phyloP scores from a whole-genome alignment of 37 sponge, comb jelly and placozoan species.

The Oopsacas minuta region DNA sequence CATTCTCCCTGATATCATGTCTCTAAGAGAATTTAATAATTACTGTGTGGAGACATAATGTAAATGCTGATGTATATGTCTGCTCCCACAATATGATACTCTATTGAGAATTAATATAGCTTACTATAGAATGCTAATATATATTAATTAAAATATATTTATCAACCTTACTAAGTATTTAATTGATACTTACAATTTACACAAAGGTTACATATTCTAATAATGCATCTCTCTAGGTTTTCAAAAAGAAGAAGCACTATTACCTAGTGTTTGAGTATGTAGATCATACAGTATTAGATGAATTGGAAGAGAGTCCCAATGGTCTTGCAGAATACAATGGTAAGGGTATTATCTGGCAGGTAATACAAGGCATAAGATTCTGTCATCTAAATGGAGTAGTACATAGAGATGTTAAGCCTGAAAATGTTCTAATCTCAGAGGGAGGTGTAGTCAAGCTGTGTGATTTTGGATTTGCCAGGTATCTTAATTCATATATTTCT shows the following conservation, averaged over 20 bases:
- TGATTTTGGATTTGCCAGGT: constrained; percentile 95
- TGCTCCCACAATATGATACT: not conserved
- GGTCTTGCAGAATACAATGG: constrained; percentile 64
- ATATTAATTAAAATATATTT: not conserved
- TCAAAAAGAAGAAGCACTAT: constrained; percentile 78
- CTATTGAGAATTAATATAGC: not conserved
- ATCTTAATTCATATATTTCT: not conserved
- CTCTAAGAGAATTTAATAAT: not conserved
- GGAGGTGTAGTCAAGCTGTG: constrained; percentile 91
- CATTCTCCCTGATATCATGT: not conserved
- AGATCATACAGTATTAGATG: constrained; percentile 92
- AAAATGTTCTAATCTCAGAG: constrained; percentile 89
- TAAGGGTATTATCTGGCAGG: constrained; percentile 79
- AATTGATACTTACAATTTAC: no score
- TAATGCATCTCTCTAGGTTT: constrained; percentile 22
- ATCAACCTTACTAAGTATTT: no score
- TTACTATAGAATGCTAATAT: not conserved
- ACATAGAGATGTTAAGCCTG: constrained; percentile 97
- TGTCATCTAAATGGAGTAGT: constrained; percentile 83
- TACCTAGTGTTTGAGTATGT: constrained; percentile 98
- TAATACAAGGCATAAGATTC: constrained; percentile 84
- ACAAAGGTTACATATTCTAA: no score
- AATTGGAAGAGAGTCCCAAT: constrained; percentile 68
- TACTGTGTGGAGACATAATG: no score
- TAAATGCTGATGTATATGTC: no score